phyloP scores from a whole-genome alignment of 2,888 invertebrate species.

The Drosophila peninsularis region DNA sequence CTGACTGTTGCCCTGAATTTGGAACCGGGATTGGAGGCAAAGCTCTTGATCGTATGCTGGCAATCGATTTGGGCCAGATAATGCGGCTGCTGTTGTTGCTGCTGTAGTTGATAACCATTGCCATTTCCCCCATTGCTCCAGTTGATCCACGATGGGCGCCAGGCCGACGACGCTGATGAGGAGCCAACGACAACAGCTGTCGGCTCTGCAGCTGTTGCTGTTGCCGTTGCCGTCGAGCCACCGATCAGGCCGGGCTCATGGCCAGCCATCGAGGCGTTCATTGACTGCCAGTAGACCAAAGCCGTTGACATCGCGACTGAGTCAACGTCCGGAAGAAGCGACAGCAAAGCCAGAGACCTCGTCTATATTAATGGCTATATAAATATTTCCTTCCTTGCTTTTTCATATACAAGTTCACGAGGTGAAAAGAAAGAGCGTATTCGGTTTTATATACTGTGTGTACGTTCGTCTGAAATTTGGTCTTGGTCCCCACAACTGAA shows the following conservation, averaged over 20 bases:
- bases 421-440: neutral
- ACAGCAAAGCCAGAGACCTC: slow-evolving; percentile 5
- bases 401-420: neutral
- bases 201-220: slow-evolving; percentile 3
- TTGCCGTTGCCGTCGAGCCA: slow-evolving; percentile 6
- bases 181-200: slow-evolving; percentile 9
- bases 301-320: slow-evolving; percentile 61
- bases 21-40: slow-evolving; percentile 22
- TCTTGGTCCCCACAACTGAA: neutral
- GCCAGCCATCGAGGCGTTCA: slow-evolving; percentile 43
- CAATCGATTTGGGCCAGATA: slow-evolving; percentile 73
- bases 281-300: slow-evolving; percentile 72
- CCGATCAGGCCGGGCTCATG: slow-evolving; percentile 22
- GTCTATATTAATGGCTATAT: slow-evolving; percentile 26
- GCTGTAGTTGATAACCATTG: slow-evolving; percentile 30
- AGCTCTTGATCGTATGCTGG: slow-evolving; percentile 61
- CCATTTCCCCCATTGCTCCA: slow-evolving; percentile 16
- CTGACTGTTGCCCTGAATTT: slow-evolving; percentile 30
- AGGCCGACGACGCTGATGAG: slow-evolving; percentile 8
- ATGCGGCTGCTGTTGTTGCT: slow-evolving; percentile 37
- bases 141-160: slow-evolving; percentile 18
- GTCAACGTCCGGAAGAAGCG: slow-evolving; percentile 9
- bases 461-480: neutral
- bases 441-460: too few species aligned
- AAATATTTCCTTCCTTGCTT: slow-evolving; percentile 17